Conservation (phyloP, 2,888 invertebrate species). For the Arctia plantaginis region DNA sequence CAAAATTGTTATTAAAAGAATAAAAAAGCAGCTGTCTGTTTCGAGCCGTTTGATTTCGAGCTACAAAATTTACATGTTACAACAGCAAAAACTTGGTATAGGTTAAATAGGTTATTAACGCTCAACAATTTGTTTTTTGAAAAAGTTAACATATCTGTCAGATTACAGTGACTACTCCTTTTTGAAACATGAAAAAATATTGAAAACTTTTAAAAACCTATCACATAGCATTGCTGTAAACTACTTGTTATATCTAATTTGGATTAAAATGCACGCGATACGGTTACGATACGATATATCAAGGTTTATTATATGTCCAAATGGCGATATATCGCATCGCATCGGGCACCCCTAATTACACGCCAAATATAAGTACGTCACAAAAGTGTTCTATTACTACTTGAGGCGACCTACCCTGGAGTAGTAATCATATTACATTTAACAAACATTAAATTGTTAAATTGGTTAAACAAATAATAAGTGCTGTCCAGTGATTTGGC, state of each 20-base stretch:
- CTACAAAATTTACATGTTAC: not conserved
- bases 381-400: conserved; percentile 33
- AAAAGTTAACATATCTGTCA: too few species aligned
- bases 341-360: conserved; percentile 18
- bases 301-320: not conserved
- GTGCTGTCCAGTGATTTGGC: conserved; percentile 42
- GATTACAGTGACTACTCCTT: not conserved
- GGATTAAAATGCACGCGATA: not conserved
- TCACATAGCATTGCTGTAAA: not conserved
- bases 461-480: conserved; percentile 28
- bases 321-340: not conserved
- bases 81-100: not conserved
- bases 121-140: not conserved
- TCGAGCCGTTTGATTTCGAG: not conserved
- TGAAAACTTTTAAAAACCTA: not conserved
- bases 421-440: conserved; percentile 34
- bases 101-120: too few species aligned
- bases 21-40: too few species aligned
- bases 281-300: not conserved
- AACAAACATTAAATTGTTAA: conserved; percentile 28
- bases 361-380: conserved; percentile 38
- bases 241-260: not conserved
- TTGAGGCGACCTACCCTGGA: conserved; percentile 33
- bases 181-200: not conserved
- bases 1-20: too few species aligned